Evolutionary conservation across 2,113 vertebrate species (phyloP).

Genomic region (Columba livia): DNA sequence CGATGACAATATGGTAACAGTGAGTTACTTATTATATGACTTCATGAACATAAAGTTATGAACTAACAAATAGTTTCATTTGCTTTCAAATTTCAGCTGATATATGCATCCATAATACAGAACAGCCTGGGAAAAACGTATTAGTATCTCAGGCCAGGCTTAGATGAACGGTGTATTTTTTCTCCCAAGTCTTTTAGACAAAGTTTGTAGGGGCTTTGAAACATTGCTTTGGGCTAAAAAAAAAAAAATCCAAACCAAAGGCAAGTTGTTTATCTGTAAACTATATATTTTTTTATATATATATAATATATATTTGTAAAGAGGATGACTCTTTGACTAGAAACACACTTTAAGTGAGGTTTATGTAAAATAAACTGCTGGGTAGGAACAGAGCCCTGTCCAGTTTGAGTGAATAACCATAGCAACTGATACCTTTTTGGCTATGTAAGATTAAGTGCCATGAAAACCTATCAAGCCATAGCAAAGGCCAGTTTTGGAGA

Average conservation of each 20-base stretch:
- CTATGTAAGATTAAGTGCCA: not conserved
- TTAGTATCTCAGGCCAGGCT: not conserved
- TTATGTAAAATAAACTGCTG: not conserved
- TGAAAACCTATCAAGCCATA: not conserved
- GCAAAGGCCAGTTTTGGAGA: not conserved
- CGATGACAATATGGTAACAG: not conserved
- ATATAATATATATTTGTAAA: not conserved
- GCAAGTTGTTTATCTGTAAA: not conserved
- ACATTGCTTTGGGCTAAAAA: not conserved
- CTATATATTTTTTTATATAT: not conserved
- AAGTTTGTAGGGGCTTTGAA: not conserved
- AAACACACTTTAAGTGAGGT: not conserved
- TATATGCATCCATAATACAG: not conserved
- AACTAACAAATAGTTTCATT: not conserved
- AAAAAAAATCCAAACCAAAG: not conserved
- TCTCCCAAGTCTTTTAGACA: not conserved
- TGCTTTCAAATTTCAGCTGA: not conserved
- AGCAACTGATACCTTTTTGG: not conserved
- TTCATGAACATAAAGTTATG: not conserved
- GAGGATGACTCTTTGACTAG: not conserved
- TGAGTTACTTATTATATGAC: not conserved
- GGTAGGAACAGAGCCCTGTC: not conserved
- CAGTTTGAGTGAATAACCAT: not conserved
- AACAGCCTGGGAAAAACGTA: not conserved
- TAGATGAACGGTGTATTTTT: not conserved